Percentiles rank a stretch among this genome's conserved stretches.
These are phyloP conservation scores for Eilema caniola DNA, from an alignment of 2,888 invertebrate species.

Conservation along the genomic window DNA sequence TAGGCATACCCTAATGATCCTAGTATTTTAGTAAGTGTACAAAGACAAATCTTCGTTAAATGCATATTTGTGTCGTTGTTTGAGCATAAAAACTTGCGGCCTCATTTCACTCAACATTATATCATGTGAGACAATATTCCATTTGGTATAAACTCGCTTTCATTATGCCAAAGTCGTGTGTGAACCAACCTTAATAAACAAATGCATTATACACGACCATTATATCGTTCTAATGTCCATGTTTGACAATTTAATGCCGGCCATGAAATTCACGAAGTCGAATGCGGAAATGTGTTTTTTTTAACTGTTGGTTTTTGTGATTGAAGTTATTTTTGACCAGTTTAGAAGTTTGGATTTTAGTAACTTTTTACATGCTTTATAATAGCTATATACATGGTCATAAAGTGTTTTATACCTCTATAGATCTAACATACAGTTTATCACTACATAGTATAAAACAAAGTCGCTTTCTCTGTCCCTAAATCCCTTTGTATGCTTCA, in stretches of 20 bases:
- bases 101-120: background rate
- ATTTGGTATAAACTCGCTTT: constrained; percentile 9
- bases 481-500: too few relatives aligned
- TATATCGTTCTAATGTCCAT: constrained; percentile 5
- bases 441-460: too few relatives aligned
- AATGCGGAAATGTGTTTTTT: constrained; percentile 18
- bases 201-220: constrained; percentile 17
- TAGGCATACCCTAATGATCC: too few relatives aligned
- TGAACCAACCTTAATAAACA: constrained; percentile 31
- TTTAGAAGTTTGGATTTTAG: constrained; percentile 3
- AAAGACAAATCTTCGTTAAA: too few relatives aligned
- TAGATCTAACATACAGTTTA: too few relatives aligned
- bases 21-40: too few relatives aligned
- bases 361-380: background rate
- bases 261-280: constrained; percentile 21
- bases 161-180: constrained; percentile 24
- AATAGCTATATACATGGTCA: background rate
- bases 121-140: background rate
- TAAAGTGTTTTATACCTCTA: too few relatives aligned
- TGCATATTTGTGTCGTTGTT: background rate
- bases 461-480: too few relatives aligned
- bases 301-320: background rate
- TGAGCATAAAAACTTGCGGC: background rate
- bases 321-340: background rate
- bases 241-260: constrained; percentile 20